phyloP scores from a whole-genome alignment of 2,113 vertebrate genomes.

The Pollimyrus isidori region DNA sequence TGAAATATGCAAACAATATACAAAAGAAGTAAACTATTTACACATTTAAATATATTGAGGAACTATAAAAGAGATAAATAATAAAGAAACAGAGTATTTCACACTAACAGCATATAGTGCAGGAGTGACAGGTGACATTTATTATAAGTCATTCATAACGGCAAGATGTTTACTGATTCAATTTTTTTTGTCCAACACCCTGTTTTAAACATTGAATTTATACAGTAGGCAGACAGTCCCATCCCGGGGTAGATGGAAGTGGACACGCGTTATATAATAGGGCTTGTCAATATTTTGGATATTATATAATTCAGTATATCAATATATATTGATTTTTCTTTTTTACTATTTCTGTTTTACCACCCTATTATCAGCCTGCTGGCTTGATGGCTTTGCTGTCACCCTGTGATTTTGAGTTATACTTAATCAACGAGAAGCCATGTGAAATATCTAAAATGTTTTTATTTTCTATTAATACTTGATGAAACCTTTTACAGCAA shows the following conservation, averaged over 20 bases:
- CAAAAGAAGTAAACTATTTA: background rate
- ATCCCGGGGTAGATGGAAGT: background rate
- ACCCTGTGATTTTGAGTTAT: background rate
- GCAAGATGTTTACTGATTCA: background rate
- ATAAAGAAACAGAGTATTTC: background rate
- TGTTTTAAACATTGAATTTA: background rate
- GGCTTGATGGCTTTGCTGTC: background rate
- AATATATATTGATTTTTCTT: background rate
- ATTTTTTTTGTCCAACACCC: background rate
- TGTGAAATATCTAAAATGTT: background rate
- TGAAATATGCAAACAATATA: background rate
- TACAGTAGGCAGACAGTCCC: background rate
- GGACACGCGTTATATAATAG: background rate
- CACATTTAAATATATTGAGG: background rate
- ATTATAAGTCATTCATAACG: background rate
- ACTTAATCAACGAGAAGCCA: background rate
- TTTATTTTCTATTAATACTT: background rate
- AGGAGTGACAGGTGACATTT: background rate
- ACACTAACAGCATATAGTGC: background rate
- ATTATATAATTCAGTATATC: constrained; percentile 13
- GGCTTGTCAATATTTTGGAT: background rate
- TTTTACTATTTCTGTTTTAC: background rate
- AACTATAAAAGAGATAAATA: background rate
- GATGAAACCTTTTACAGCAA: background rate
- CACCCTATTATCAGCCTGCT: background rate